Base-by-base conservation (phyloP, 2,797 vertebrate genomes). In the Hozukius guyotensis region DNA sequence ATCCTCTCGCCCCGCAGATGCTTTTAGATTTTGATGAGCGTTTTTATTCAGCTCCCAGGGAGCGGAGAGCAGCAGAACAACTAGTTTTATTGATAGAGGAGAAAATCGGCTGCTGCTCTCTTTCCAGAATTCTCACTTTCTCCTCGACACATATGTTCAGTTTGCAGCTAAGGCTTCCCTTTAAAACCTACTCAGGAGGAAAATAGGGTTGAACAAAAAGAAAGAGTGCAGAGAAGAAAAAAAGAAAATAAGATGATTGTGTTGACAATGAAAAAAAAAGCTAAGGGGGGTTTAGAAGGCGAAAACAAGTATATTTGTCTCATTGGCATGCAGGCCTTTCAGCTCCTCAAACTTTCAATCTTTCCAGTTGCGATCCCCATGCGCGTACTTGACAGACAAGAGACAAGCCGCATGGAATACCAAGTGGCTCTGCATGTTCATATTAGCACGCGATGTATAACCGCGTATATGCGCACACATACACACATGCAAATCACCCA, bases 261-360 rank as follows among this genome's bases (percentile, higher is more conserved):
- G 38, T 56, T 81, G 77, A 83, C 68, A 72, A 67, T 77, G 63
- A 78, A 46, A 73, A 82, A 82, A 83, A 70, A 87, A 68, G 36
- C 57, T 69, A 57, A 56, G 55, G 62, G 66, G 59, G 75, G 56
- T 36, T 63, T 46, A 29, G 68, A 68, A 46, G 70, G 63, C 73
- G 53, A 87, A 84, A 88, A 83, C 60, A 80, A 89, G 87, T 87
- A 77, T 83, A 80, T 91, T 88, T 90, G 61, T 87, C 84, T 92
- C 83, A 94, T 95, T 93, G 91, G 89, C 91, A 95, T 94, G 86
- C 91, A 90, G 90, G 84, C 84, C 83, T 92, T 90, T 87, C 87
- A 89, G 88, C 85, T 84, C 85, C 81, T 93, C 86, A 92, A 94
- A 94, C 92, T 95, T 95, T 94, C 91, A 91, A 89, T 94, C 91